phyloP scores from a whole-genome alignment of 1,140 invertebrate species.

The Drosophila kanapiae region DNA sequence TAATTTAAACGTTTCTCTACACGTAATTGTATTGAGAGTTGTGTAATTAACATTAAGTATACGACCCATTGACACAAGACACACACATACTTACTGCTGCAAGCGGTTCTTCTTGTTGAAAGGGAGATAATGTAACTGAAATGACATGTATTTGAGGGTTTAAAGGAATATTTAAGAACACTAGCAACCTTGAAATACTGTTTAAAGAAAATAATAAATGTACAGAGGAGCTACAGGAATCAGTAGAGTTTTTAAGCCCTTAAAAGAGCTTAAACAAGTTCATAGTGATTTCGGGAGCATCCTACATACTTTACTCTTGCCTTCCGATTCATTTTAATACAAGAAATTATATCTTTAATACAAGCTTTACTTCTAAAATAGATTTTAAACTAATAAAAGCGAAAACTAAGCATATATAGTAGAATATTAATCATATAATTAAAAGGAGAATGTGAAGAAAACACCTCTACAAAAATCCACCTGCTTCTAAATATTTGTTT shows the following conservation, averaged over 20 bases:
- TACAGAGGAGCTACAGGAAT: too few species aligned
- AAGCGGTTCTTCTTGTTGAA: constrained; percentile 22
- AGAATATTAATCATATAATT: background rate
- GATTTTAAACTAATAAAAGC: too few species aligned
- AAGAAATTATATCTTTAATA: too few species aligned
- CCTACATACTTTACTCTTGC: too few species aligned
- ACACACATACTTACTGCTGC: constrained; percentile 4
- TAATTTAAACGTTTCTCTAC: constrained; percentile 80
- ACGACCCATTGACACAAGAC: constrained; percentile 46
- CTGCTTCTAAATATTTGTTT: background rate
- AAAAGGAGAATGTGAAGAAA: too few species aligned
- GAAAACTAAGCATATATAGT: background rate
- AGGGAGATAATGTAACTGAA: background rate
- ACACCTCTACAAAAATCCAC: background rate
- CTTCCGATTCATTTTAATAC: too few species aligned
- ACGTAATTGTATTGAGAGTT: constrained; percentile 66
- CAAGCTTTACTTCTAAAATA: too few species aligned
- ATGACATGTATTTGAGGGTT: background rate
- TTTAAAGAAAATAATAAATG: background rate
- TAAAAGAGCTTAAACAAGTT: too few species aligned
- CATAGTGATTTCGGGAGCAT: too few species aligned
- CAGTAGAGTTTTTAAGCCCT: too few species aligned
- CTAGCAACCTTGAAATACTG: too few species aligned
- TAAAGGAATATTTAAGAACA: background rate
- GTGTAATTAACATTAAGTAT: constrained; percentile 70